Conservation (phyloP, 2,888 invertebrate genomes). For the Cheilosia soror region DNA sequence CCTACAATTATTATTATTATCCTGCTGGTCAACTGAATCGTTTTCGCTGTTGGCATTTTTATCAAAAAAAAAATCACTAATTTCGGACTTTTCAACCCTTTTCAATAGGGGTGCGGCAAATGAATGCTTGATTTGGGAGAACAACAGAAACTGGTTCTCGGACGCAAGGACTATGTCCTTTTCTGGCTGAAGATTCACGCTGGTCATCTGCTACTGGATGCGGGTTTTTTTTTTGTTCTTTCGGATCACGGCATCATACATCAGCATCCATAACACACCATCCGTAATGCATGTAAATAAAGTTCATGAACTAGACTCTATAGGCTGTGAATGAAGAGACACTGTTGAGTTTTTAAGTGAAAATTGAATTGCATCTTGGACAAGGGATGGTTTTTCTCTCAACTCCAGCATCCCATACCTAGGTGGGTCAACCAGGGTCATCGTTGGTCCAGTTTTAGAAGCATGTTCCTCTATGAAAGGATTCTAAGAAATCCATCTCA, state of each 20-base stretch:
- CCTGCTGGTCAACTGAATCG: constrained; percentile 61
- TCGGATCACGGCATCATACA: constrained; percentile 44
- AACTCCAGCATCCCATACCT: constrained; percentile 57
- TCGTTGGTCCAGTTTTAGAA: constrained; percentile 58
- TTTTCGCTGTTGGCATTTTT: constrained; percentile 47
- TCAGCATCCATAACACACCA: constrained; percentile 40
- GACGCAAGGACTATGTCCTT: constrained; percentile 39
- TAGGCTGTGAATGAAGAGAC: constrained; percentile 14
- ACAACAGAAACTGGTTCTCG: constrained; percentile 65
- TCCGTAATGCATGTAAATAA: constrained; percentile 29
- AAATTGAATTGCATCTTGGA: constrained; percentile 65
- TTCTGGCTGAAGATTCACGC: constrained; percentile 61
- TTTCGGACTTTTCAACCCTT: constrained; percentile 74
- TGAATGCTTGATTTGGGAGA: constrained; percentile 29
- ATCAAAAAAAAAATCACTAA: constrained; percentile 52
- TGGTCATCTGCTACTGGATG: constrained; percentile 70
- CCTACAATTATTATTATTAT: constrained; percentile 32
- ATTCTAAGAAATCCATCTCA: constrained; percentile 33
- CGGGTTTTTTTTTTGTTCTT: constrained; percentile 20
- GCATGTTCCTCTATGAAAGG: constrained; percentile 22
- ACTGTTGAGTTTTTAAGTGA: constrained; percentile 45
- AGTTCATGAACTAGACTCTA: constrained; percentile 58
- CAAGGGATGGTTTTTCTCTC: constrained; percentile 44
- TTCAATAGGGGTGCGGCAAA: constrained; percentile 53
- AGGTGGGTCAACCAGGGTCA: constrained; percentile 70